Conservation (phyloP, 2,797 vertebrate species). For the Parauchenoglanis punctatus region DNA sequence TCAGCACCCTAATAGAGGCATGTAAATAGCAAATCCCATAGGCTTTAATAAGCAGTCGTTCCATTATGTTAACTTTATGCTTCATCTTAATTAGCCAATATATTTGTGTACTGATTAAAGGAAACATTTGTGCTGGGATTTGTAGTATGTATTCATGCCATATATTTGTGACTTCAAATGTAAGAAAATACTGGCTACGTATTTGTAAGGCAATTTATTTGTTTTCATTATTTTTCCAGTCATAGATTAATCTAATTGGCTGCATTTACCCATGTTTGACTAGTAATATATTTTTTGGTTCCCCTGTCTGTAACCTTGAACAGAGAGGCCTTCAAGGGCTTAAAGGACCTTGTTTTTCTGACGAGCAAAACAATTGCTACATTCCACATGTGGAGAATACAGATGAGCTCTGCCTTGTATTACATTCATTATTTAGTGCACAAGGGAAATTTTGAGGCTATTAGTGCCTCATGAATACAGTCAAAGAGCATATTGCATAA, state of each 20-base stretch:
- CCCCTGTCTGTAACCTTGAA: slow-evolving; percentile 37
- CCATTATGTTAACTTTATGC: slow-evolving; percentile 18
- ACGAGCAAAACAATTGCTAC: slow-evolving; percentile 36
- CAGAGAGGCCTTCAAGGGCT: slow-evolving; percentile 20
- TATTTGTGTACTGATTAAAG: slow-evolving; percentile 9
- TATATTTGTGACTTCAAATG: background rate
- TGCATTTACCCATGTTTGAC: slow-evolving; percentile 18
- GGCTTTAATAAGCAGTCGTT: background rate
- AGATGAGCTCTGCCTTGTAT: slow-evolving; percentile 28
- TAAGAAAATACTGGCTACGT: background rate
- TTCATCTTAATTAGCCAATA: slow-evolving; percentile 33
- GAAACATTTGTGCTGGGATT: background rate
- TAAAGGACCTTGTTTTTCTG: slow-evolving; percentile 11
- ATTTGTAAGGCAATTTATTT: background rate
- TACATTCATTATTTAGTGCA: slow-evolving; percentile 28
- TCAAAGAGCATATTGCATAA: slow-evolving; percentile 38
- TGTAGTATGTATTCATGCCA: background rate
- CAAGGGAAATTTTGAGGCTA: slow-evolving; percentile 23
- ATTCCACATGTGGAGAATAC: slow-evolving; percentile 40
- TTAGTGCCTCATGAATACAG: slow-evolving; percentile 32
- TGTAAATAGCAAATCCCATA: background rate
- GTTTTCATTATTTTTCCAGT: slow-evolving; percentile 21
- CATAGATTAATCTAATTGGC: background rate
- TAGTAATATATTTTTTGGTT: slow-evolving; percentile 26
- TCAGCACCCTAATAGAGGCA: background rate